A percentile compares a stretch with the other conserved stretches of the same genome.
These are phyloP conservation scores for Rallus limicola DNA, from an alignment of 2,113 vertebrate genomes.

Conservation along the genomic window DNA sequence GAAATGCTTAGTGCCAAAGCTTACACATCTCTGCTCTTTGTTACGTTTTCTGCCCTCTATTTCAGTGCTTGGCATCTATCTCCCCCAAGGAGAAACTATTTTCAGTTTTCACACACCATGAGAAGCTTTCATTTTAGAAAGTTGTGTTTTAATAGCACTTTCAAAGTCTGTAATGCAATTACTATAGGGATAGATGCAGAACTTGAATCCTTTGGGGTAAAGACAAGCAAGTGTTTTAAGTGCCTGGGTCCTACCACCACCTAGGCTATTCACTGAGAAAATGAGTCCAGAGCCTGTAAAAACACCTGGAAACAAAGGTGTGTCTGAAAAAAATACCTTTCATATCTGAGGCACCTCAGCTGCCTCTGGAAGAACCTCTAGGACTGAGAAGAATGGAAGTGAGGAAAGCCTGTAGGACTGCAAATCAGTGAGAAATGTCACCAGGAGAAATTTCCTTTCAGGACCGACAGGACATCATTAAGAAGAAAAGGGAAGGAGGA, in stretches of 20 bases:
- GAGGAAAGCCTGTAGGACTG: background rate
- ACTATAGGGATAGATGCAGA: background rate
- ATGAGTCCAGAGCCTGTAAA: background rate
- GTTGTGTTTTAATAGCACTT: background rate
- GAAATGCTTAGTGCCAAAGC: background rate
- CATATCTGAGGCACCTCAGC: background rate
- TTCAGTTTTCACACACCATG: background rate
- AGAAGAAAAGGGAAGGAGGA: background rate
- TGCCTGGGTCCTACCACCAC: background rate
- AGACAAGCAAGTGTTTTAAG: background rate
- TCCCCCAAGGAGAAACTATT: background rate
- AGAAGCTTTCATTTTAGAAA: background rate
- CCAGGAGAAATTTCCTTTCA: background rate
- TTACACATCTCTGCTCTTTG: background rate
- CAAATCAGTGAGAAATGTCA: background rate
- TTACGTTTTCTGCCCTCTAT: background rate
- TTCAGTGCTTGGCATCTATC: background rate
- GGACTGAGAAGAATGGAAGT: background rate
- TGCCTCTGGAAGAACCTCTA: background rate
- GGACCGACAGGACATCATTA: background rate
- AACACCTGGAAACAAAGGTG: background rate
- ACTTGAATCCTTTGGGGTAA: too few relatives aligned
- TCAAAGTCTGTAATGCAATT: background rate
- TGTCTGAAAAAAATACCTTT: background rate
- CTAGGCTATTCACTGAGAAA: background rate